phyloP scores from a whole-genome alignment of 1,140 invertebrate genomes.

The Leptopilina boulardi region DNA sequence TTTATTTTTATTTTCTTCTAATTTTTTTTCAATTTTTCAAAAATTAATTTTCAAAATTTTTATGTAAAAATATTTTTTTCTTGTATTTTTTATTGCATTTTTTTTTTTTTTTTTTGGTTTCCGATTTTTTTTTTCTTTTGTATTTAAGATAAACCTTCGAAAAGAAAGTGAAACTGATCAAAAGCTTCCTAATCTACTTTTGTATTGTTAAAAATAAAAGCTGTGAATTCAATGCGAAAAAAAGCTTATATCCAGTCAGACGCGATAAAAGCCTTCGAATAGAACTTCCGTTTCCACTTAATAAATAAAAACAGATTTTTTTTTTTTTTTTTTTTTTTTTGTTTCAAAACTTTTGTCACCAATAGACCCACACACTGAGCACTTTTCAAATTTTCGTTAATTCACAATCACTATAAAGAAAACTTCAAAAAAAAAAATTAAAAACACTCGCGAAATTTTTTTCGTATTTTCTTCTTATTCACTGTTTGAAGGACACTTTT shows the following conservation, averaged over 20 bases:
- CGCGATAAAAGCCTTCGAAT: not conserved
- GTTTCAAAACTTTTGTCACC: too few relatives aligned
- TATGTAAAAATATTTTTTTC: too few relatives aligned
- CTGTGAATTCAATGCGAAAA: not conserved
- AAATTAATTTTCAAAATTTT: too few relatives aligned
- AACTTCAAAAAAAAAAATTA: too few relatives aligned
- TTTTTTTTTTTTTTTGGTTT: not conserved
- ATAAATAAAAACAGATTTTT: not conserved
- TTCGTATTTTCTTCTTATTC: too few relatives aligned
- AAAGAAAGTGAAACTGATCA: not conserved
- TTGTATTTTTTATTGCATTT: not conserved
- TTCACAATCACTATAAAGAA: too few relatives aligned
- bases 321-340: not conserved
- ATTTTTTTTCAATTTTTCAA: not conserved
- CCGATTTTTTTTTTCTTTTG: not conserved
- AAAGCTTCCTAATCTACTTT: conserved; percentile 26
- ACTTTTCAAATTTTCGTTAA: not conserved
- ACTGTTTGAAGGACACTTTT: too few relatives aligned
- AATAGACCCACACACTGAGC: not conserved
- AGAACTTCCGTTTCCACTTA: not conserved
- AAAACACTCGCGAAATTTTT: not conserved
- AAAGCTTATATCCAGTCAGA: not conserved
- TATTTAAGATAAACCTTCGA: not conserved
- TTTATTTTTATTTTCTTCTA: too few relatives aligned
- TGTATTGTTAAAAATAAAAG: not conserved